Evolutionary conservation across 2,113 vertebrate genomes (phyloP), one percentile per base, ranked within the genome.

Genomic region (Bos javanicus): DNA sequence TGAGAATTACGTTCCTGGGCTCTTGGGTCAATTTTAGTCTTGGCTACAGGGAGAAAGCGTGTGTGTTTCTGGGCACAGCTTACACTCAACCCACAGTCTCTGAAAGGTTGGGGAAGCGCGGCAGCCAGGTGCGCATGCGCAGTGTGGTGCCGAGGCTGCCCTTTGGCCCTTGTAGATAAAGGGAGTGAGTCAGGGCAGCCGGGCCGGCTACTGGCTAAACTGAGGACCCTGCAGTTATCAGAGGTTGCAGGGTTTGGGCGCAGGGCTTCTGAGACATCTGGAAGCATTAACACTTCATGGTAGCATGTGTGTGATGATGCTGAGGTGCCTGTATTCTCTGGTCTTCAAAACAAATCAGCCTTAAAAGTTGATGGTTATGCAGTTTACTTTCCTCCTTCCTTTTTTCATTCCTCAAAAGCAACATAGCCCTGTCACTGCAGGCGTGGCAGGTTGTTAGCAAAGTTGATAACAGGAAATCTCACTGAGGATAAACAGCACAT

Each of bases 401-500:
- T 78, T 62, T 88, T 62, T 74, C 19, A 36, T 81, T 95, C 46
- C 92, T 95, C 87, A 64, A 90, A 67, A 50, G 91, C 80, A 91
- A 4, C 91, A 17, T 59, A 84, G 95, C 92, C 92, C 60, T 8
- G 67, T 80, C 26, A 0, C 48, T 62, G 89, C 48, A 12, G 62
- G 67, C 88, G 15, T 33, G 84, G 64, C 14, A 39, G 91, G 57
- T 46, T 52, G 52, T 95, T 81, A 89, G 87, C 4, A 2, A 84
- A 94, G 89, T 59, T 16, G 36, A 26, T 67, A 90, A 85, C 92
- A 80, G 97, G 93, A 96, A 93, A 64, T 76, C 81, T 92, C n/a
- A 9, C 56, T 85, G 95, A 96, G 81, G 90, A 81, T 93, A 87
- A 97, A 74, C 95, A 92, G 81, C 59, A 48, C 84, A 83, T 95